Evolutionary conservation across 2,888 invertebrate genomes (phyloP).

Genomic region (Agriopis aurantiaria): DNA sequence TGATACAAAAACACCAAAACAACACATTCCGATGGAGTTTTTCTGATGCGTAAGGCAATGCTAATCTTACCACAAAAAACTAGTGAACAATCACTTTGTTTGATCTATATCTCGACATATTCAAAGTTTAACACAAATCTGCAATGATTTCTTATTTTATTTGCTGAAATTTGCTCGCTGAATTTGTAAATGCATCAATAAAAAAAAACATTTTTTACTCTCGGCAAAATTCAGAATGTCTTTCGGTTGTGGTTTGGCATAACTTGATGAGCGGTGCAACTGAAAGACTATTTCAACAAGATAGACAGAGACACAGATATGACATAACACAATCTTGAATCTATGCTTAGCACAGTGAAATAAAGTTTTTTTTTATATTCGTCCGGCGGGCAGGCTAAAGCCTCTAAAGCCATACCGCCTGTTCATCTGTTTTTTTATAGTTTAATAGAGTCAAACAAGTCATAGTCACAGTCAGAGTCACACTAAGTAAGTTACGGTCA

Average conservation of each 20-base stretch:
- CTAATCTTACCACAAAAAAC: conserved; percentile 58
- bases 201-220: no score
- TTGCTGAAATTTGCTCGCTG: conserved; percentile 40
- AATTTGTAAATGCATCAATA: conserved; percentile 3
- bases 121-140: conserved; percentile 56
- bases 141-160: conserved; percentile 54
- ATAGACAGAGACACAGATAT: neutral
- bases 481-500: no score
- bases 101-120: conserved; percentile 65
- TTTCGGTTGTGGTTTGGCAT: neutral
- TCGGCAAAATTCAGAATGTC: neutral
- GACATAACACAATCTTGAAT: no score
- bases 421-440: no score
- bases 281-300: neutral
- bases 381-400: no score
- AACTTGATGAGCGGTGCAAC: neutral
- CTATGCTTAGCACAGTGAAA: no score
- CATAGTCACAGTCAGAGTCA: no score
- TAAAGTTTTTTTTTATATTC: no score
- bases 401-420: no score
- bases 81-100: conserved; percentile 56
- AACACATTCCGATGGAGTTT: conserved; percentile 41
- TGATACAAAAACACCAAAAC: conserved; percentile 58
- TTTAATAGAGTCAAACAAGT: no score
- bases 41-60: conserved; percentile 16